Percentiles rank a stretch among this genome's conserved stretches.
Conservation (phyloP, 2,113 vertebrate species). For the Delphinus delphis region DNA sequence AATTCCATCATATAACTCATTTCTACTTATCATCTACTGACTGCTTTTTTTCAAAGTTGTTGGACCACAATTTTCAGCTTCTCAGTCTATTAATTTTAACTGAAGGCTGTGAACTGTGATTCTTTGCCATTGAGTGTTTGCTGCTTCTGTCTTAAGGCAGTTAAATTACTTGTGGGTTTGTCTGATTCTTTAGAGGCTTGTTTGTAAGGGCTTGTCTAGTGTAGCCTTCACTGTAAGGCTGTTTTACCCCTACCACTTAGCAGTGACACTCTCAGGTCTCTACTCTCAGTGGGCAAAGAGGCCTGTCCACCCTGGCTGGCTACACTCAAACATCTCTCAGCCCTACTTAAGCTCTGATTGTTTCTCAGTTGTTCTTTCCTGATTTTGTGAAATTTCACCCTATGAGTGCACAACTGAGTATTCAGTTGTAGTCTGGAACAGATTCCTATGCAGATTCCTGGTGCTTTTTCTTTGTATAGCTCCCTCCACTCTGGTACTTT, state of each 20-base stretch:
- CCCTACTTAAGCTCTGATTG: not conserved
- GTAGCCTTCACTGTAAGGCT: not conserved
- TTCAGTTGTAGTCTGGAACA: not conserved
- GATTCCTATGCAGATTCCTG: not conserved
- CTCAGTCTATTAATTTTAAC: not conserved
- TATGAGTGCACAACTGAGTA: not conserved
- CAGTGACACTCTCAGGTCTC: not conserved
- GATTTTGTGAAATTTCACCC: not conserved
- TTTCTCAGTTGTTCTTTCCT: not conserved
- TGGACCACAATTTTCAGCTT: not conserved
- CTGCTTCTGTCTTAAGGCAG: not conserved
- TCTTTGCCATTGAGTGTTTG: not conserved
- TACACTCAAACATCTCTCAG: not conserved
- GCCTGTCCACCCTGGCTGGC: not conserved
- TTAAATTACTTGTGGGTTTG: not conserved
- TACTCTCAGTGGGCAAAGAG: not conserved
- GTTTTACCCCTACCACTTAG: not conserved
- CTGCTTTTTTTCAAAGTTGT: no score
- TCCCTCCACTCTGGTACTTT: not conserved
- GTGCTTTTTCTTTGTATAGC: not conserved
- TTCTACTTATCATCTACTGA: not conserved
- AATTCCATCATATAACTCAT: not conserved
- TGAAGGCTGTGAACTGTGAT: not conserved
- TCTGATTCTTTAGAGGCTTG: not conserved
- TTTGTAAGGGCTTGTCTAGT: not conserved